Percentiles rank a stretch among this genome's conserved stretches.
phyloP scores from a whole-genome alignment of 1,140 invertebrate genomes.

The Aphaenogaster ashmeadi region DNA sequence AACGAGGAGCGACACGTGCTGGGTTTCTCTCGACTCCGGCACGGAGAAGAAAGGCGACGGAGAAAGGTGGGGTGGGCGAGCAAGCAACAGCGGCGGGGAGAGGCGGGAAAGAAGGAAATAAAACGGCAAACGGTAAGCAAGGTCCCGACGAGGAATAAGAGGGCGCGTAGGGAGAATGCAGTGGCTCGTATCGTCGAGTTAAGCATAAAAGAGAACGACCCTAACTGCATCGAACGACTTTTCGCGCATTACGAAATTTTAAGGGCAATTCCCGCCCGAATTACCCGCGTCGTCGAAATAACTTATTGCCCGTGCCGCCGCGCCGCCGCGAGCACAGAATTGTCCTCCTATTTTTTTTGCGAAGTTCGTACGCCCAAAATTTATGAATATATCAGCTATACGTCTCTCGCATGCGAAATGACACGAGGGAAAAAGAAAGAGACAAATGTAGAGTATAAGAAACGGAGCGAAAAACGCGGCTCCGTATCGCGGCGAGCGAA shows the following conservation, averaged over 20 bases:
- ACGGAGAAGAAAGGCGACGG: conserved; percentile 27
- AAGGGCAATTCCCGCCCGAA: conserved; percentile 51
- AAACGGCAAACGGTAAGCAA: conserved; percentile 56
- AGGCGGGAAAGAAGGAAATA: conserved; percentile 30
- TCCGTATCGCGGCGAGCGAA: neutral
- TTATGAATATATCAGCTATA: conserved; percentile 36
- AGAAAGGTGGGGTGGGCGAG: neutral
- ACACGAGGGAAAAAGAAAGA: neutral
- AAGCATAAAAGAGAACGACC: conserved; percentile 70
- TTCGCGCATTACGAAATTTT: conserved; percentile 67
- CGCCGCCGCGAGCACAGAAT: neutral
- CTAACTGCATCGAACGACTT: conserved; percentile 62
- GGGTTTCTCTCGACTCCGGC: conserved; percentile 40
- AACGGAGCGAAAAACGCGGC: neutral
- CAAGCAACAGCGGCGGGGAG: neutral
- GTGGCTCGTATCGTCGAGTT: conserved; percentile 70
- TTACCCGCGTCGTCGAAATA: conserved; percentile 35
- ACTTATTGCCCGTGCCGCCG: conserved; percentile 1
- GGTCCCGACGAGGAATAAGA: conserved; percentile 49
- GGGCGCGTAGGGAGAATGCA: conserved; percentile 29
- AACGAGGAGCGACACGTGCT: conserved; percentile 55
- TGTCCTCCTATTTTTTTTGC: neutral
- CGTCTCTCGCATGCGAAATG: neutral
- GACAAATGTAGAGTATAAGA: neutral
- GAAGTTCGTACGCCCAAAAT: conserved; percentile 26